Evolutionary conservation across 1,140 invertebrate species (phyloP), one percentile per base, ranked within the genome.

Genomic region (Drosophila ogumai): DNA sequence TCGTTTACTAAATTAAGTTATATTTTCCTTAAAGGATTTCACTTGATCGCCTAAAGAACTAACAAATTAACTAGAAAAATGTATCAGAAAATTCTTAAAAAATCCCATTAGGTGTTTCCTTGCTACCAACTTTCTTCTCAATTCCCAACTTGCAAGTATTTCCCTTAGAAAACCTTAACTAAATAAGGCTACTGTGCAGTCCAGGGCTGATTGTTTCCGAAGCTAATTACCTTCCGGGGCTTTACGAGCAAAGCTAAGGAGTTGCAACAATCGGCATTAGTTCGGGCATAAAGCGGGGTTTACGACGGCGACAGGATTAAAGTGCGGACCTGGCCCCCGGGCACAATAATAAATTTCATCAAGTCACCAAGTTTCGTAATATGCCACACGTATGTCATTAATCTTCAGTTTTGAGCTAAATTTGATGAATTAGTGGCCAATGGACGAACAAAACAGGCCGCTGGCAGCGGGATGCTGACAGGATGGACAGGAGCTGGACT

Each of bases 281-380:
- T 41, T 28, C 3, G 25, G 47, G 49, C 76, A 77, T 76, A 76
- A 78, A 69, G n/a, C 65, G 40, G 32, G 52, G 36, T 79, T 78
- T 77, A 77, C 75, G 76, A 78, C 43, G 38, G 36, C 49, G 52
- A 40, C 50, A 67, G 41, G 25, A 57, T 75, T 76, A 77, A 76
- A 68, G 63, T 58, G 50, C 43, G 38, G 40, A 40, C 34, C 50
- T 38, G 43, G 22, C 34, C 22, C 10, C 17, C 32, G 6, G 61
- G 73, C 76, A 81, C 57, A 82, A 91, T 88, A 82, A 90, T 82
- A 91, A 91, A 88, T 91, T 84, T 86, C 77, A 82, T 82, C 82
- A 91, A 88, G 85, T 90, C 84, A 88, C 85, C 84, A 88, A 88
- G 84, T 88, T 88, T 88, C 80, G 80, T 82, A 88, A 88, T 88